Evolutionary conservation across 1,140 invertebrate species (phyloP).

Genomic region (Aphelinus certus): DNA sequence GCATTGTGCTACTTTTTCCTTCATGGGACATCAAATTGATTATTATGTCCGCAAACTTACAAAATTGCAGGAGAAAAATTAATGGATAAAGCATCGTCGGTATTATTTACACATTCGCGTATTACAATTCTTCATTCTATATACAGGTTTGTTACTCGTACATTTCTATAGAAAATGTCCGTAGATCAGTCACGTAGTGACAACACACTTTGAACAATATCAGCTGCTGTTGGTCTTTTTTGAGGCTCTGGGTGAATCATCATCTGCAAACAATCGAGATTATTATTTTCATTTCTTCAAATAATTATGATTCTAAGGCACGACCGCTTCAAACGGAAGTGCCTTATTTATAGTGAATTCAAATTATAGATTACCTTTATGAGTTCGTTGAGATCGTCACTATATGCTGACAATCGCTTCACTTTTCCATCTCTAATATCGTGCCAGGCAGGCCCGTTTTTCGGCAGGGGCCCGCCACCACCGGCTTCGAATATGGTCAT

Average conservation of each 20-base stretch:
- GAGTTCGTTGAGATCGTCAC: conserved; percentile 75
- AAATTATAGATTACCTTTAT: conserved; percentile 66
- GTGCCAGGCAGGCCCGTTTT: conserved; percentile 90
- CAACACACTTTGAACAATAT: conserved; percentile 70
- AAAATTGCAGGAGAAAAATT: no score
- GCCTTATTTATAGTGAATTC: not conserved
- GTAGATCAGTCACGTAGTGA: conserved; percentile 12
- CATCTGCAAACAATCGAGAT: conserved; percentile 61
- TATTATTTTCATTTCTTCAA: conserved; percentile 4
- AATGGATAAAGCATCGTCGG: no score
- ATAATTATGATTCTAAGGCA: conserved; percentile 7
- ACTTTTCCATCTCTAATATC: conserved; percentile 78
- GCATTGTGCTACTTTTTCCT: no score
- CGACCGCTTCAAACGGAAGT: not conserved
- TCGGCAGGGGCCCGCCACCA: conserved; percentile 82
- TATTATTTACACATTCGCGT: no score
- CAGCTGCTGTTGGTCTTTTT: conserved; percentile 71
- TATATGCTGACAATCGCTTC: conserved; percentile 70
- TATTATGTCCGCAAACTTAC: no score
- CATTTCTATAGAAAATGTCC: no score
- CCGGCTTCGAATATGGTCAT: conserved; percentile 82
- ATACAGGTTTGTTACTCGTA: no score
- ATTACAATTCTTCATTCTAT: no score
- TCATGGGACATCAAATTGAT: no score
- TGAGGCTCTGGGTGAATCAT: conserved; percentile 75